Evolutionary conservation across 2,113 vertebrate species (phyloP), one percentile per base, ranked within the genome.

Genomic region (Taurulus bubalis): DNA sequence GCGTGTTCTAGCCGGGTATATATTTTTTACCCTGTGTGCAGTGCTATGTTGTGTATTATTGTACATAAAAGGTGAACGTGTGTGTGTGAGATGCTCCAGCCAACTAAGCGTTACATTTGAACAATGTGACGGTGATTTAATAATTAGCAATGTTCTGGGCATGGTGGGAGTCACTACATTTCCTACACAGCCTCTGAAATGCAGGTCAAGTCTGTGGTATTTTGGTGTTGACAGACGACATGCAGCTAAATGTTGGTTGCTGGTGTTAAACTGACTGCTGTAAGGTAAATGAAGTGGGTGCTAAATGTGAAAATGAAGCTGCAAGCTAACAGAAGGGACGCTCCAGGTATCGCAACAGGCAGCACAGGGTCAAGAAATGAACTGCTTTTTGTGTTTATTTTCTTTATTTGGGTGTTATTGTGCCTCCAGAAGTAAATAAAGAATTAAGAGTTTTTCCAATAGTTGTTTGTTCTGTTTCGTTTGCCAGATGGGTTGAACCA

Each of bases 351-450:
- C 14, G 11, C 40, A 42, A 42, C 40, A 12, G 70, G 58, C 30
- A 77, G 40, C 34, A 36, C 60, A 71, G 45, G 71, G 59, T 79
- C 77, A 79, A 55, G 7, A 67, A 60, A 82, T 34, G 8, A 18
- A 70, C 78, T 65, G 70, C 59, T 26, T 90, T 83, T 80, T 65
- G 63, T 85, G 36, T 78, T 82, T 83, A 75, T 87, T 85, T 85
- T 85, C 30, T 77, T 83, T 83, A 73, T 87, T 85, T 85, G 78
- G 74, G 77, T 91, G 77, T 90, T 88, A 80, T 55, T 84, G 85
- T 89, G 87, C 90, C 86, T 93, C 86, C 86, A 79, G 63, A 92
- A 80, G 26, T 86, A 67, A 80, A 82, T 10, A 63, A 88, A n/a
- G n/a, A n/a, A n/a, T n/a, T n/a, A n/a, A n/a, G 26, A 14, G 26